Evolutionary conservation across 2,888 invertebrate genomes (phyloP), one percentile per base, ranked within the genome.

Genomic region (Ophion slaviceki): DNA sequence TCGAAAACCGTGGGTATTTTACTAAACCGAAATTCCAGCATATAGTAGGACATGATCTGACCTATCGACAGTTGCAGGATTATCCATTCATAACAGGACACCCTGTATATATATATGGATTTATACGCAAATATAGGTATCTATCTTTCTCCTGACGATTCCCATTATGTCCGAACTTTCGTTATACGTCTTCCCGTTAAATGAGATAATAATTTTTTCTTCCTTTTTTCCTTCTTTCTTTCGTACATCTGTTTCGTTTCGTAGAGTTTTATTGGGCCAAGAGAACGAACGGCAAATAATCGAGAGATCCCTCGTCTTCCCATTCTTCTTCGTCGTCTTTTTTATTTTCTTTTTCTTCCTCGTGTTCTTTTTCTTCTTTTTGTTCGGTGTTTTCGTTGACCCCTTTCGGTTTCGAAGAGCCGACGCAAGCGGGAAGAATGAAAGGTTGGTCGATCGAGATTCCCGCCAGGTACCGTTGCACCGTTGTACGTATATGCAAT

Each of bases 391-490:
- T 82, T 67, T 75, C 81, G 68, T 70, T 80, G 80, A 71, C 80
- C 80, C 84, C 83, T 84, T 86, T 86, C 83, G 32, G 83, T 81
- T 86, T 84, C 81, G 66, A 75, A 74, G 74, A 78, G 77, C 28
- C 14, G 8, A 24, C 24, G 61, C 66, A 64, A 74, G 77, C 84
- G 80, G 82, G 80, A 82, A 80, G 80, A 72, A 80, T 76, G 71
- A 72, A 82, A 80, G 47, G 47, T 47, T 45, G 66, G 61, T 74
- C 70, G 75, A 76, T 76, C 79, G 80, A 76, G 79, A 78, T 78
- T 84, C 78, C 83, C 83, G 86, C 80, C 86, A 86, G 81, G 86
- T 86, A 86, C 86, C 86, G 86, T 86, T 86, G 47, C 84, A 72
- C 59, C 86, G 57, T 62, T 47, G 2, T 14, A 47, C 14, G 47